A percentile compares a stretch with the other conserved stretches of the same genome.
Evolutionary conservation across 2,113 vertebrate species (phyloP).

Genomic region (Lagenorhynchus albirostris): DNA sequence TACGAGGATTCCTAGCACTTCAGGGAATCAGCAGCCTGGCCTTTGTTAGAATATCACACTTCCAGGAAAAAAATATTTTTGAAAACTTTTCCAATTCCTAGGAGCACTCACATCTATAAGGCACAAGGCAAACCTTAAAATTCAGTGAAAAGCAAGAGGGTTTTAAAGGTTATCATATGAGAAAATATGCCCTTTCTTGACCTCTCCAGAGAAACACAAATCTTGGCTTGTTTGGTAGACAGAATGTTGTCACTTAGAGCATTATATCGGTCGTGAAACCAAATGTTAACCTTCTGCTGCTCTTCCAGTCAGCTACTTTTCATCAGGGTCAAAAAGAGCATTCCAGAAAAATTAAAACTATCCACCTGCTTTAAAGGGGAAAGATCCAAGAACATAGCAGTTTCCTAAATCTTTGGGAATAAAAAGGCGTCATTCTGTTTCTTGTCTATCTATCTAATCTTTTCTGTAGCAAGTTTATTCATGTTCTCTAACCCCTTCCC

Average conservation of each 20-base stretch:
- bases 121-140: neutral
- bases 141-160: neutral
- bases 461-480: neutral
- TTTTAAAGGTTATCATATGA: neutral
- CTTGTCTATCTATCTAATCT: neutral
- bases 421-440: neutral
- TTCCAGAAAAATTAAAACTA: slow-evolving; percentile 16
- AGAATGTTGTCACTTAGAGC: neutral
- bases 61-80: neutral
- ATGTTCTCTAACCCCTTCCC: neutral
- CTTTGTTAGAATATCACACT: neutral
- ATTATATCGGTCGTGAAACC: neutral
- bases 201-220: neutral
- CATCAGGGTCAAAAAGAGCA: neutral
- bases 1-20: neutral
- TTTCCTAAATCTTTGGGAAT: neutral
- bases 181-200: neutral
- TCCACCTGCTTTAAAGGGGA: slow-evolving; percentile 33
- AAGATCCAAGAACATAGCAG: neutral
- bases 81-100: neutral
- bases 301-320: neutral
- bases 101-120: neutral
- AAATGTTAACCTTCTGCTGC: neutral
- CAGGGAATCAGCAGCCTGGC: neutral
- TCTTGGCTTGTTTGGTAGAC: neutral